Percentiles rank a stretch among this genome's conserved stretches.
Evolutionary conservation across 2,797 vertebrate species (phyloP).

Genomic region (Pterois miles): DNA sequence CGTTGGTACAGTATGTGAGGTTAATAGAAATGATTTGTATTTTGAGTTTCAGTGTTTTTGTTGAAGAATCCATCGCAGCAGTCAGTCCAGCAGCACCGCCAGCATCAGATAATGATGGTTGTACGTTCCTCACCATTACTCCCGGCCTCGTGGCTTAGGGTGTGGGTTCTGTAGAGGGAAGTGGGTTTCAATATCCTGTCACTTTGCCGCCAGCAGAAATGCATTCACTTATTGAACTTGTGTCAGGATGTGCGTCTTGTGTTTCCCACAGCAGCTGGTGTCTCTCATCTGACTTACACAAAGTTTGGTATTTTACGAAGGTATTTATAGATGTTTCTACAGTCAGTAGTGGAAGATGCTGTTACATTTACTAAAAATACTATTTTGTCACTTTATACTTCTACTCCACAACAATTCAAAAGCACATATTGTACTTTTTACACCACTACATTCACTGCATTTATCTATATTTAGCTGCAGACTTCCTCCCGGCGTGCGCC

Average conservation of each 20-base stretch:
- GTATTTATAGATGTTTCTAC: background rate
- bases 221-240: constrained; percentile 18
- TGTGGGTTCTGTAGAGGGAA: constrained; percentile 6
- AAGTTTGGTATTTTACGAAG: background rate
- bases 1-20: background rate
- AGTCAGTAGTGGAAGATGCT: background rate
- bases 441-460: background rate
- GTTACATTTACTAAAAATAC: background rate
- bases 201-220: constrained; percentile 20
- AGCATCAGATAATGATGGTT: constrained; percentile 19
- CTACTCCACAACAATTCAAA: background rate
- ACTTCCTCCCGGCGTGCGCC: no score
- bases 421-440: background rate
- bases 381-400: background rate
- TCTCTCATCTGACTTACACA: constrained; percentile 7
- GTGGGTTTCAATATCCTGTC: constrained; percentile 35
- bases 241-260: constrained; percentile 18
- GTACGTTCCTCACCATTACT: constrained; percentile 37
- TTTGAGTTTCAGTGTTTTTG: background rate
- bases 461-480: no score
- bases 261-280: background rate
- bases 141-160: background rate
- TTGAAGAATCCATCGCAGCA: background rate
- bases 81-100: background rate
- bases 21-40: background rate